Evolutionary conservation across 2,888 invertebrate species (phyloP), one percentile per base, ranked within the genome.

Genomic region (Galeruca laticollis): DNA sequence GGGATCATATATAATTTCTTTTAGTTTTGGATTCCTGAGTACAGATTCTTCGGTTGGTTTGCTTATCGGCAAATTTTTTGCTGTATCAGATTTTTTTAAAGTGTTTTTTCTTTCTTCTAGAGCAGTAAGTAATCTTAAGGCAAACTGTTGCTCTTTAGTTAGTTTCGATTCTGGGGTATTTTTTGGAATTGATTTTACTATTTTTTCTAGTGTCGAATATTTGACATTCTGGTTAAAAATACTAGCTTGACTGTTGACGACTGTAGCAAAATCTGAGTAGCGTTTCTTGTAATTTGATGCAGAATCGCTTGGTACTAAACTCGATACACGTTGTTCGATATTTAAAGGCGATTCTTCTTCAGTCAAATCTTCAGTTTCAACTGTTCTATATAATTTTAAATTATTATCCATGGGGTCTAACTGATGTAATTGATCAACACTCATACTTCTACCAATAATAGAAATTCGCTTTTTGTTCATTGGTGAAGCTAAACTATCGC

Each of bases 61-160:
- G 61, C 82, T 83, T 20, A 84, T 83, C 11, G 70, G 74, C 10
- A 78, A 33, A 11, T 74, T 75, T 40, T 75, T 78, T 0, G 63
- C 71, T 37, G 76, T 77, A 5, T 72, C 73, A 0, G 61, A 20
- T 68, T 76, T 81, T 47, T 78, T 79, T 31, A 83, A 61, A 1
- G 81, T 78, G 9, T 76, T 73, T 71, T 82, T 82, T 31, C 74
- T 66, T 35, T 79, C 80, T n/a, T 81, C 78, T 62, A 82, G 71
- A 11, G 81, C 78, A n/a, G 73, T 66, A 60, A 79, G 79, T 15
- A 83, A 67, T 60, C 79, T 80, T 33, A 79, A 31, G 11, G 82
- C 80, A 61, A 82, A 82, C 52, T 73, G 72, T 65, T 83, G 80
- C 67, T 83, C 82, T 51, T 80, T 79, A 6, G 77, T 81, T 9